Base-by-base conservation (phyloP, 2,113 vertebrate species). In the Onychostoma macrolepis region DNA sequence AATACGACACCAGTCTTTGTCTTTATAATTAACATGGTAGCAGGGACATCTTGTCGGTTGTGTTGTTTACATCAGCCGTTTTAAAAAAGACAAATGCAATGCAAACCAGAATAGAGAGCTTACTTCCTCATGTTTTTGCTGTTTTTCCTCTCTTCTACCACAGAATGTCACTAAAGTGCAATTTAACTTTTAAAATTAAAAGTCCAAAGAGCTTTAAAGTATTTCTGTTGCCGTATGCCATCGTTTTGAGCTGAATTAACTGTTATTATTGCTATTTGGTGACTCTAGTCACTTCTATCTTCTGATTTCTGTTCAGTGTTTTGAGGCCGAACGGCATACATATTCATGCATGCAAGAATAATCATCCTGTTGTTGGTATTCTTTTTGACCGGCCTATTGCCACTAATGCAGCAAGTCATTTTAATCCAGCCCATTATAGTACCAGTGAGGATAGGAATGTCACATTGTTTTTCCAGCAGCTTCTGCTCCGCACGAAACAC, bases 361-460 rank as follows among this genome's bases (percentile, higher is more conserved):
- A 83, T 72, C 45, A 56, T 4, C 21, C 82, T 65, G 53, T 58
- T 80, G 75, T 61, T 76, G 50, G 58, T 72, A 58, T 88, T 83
- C 86, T 80, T 71, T 86, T 67, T 83, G 69, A 63, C 50, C 41
- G 26, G 69, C 38, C 28, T 58, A 21, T 71, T 12, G 58, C 67
- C 80, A 45, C 63, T 71, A 69, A 71, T 78, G 71, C 58, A 21
- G 79, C 12, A 17, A 83, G 84, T 84, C 74, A 24, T 79, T 86
- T 83, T 86, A 88, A 86, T 86, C 84, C 79, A 77, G 36, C 26
- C 78, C 76, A 45, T 86, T 78, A 65, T 88, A 41, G 61, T 53
- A 7, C 56, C 67, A 6, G 19, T 38, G 41, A 30, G 63, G 72
- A 65, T 48, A 19, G 85, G 80, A 79, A 80, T 81, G 76, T 12